Base-by-base conservation (phyloP, 2,888 invertebrate species). In the Xylophagus ater region DNA sequence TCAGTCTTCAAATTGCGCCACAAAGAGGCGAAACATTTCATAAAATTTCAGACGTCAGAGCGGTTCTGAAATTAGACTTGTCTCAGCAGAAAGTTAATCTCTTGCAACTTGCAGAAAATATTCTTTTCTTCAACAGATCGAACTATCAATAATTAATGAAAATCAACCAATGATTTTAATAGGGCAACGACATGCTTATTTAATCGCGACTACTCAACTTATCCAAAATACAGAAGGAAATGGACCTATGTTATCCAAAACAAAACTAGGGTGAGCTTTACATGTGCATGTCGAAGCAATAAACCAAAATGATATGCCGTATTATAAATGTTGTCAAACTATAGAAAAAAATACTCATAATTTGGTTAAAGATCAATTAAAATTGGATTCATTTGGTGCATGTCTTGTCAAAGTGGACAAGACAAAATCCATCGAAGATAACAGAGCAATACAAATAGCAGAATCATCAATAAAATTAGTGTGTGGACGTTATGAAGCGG, bases 401-500 rank as follows among this genome's bases (percentile, higher is more conserved):
- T 23, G 23, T 23, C 9, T 23, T 8, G 23, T 23, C 23, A 23
- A 23, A 23, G 23, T 8, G 9, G 23, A 23, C 23, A 23, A 23
- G 9, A 23, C 23, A 23, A 23, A 23, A 23, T 23, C 23, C 9
- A 9, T 23, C 9, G 7, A 23, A 23, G 23, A 23, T 8, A 23
- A 23, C 6, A 6, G 23, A 23, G 23, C 23, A 8, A 8, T 19
- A 38, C 3, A 30, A n/a, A 23, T 32, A n/a, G 10, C 9, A 15
- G 19, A 6, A 21, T 28, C 33, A 20, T 24, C 36, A 13, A 18
- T 14, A 4, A 20, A 26, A 14, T 9, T 26, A 9, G n/a, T 26
- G 4, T 10, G n/a, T 14, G 33, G 30, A 14, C 37, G 34, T n/a
- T 47, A 37, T 35, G 47, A 45, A 35, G 43, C 42, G 4, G 38